These are phyloP conservation scores for Barnardius zonarius DNA, from an alignment of 2,113 vertebrate species.

Conservation along the genomic window DNA sequence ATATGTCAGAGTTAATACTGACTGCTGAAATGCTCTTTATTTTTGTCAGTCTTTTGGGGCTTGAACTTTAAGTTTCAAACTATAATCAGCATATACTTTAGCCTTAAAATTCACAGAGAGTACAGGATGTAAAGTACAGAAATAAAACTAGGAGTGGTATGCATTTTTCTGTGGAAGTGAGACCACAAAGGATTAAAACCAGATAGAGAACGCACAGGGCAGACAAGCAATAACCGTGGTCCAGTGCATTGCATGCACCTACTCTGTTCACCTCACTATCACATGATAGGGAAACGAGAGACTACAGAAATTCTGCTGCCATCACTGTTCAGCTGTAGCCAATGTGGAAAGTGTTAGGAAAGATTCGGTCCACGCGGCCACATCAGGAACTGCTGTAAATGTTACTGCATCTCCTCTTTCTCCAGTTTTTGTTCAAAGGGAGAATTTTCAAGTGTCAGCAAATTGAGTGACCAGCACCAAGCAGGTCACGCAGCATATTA, in stretches of 20 bases:
- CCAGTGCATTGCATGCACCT: neutral
- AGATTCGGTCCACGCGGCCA: neutral
- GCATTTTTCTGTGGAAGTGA: neutral
- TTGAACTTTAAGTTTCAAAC: conserved; percentile 2
- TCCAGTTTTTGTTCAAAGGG: neutral
- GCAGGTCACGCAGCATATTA: neutral
- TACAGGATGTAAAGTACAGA: neutral
- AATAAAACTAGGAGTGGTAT: neutral
- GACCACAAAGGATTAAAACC: neutral
- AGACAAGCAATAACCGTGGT: neutral
- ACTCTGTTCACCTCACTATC: neutral
- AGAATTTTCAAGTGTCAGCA: neutral
- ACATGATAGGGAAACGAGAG: fast-evolving
- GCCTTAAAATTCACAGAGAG: neutral
- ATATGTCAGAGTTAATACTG: neutral
- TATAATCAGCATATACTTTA: neutral
- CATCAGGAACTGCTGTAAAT: neutral
- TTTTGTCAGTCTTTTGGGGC: neutral
- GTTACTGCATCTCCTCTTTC: neutral
- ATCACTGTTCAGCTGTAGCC: neutral
- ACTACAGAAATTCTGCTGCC: neutral
- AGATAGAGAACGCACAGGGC: neutral
- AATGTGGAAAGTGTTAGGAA: neutral
- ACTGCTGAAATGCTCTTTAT: neutral
- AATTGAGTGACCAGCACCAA: neutral